Conservation (phyloP, 2,797 vertebrate species). For the Taeniopygia guttata region DNA sequence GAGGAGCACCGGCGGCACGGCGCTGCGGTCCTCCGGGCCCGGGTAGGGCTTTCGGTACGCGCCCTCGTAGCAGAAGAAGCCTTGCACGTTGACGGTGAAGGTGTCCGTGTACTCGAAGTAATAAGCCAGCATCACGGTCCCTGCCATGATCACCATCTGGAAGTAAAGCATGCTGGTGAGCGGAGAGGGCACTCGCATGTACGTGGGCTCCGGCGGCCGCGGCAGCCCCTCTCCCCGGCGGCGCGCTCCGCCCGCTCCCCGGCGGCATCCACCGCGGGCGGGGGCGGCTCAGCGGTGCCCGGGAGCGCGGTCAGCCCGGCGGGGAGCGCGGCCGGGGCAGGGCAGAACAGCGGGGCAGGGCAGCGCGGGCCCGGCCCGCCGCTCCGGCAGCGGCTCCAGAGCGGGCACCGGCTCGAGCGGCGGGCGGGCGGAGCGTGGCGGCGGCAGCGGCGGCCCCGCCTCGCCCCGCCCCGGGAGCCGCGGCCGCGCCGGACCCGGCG, state of each 20-base stretch:
- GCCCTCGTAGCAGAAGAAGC: slow-evolving; percentile 97
- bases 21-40: slow-evolving; percentile 92
- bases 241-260: slow-evolving; percentile 45
- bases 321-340: background rate
- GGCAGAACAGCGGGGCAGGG: background rate
- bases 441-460: background rate
- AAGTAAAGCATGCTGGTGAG: slow-evolving; percentile 79
- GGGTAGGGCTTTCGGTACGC: slow-evolving; percentile 93
- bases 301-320: background rate
- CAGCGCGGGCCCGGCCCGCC: background rate
- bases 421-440: slow-evolving; percentile 25
- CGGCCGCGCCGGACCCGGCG: background rate
- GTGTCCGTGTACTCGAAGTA: slow-evolving; percentile 99
- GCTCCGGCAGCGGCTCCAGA: background rate
- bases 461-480: background rate
- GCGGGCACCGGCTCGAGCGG: background rate
- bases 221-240: slow-evolving; percentile 56
- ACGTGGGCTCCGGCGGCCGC: slow-evolving; percentile 50
- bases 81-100: slow-evolving; percentile 94
- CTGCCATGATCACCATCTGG: slow-evolving; percentile 96
- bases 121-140: slow-evolving; percentile 96
- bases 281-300: background rate
- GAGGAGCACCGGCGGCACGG: slow-evolving; percentile 89
- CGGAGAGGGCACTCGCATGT: slow-evolving; percentile 64
- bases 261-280: slow-evolving; percentile 46